Evolutionary conservation across 2,888 invertebrate genomes (phyloP).

Genomic region (Ormyrus labotus): DNA sequence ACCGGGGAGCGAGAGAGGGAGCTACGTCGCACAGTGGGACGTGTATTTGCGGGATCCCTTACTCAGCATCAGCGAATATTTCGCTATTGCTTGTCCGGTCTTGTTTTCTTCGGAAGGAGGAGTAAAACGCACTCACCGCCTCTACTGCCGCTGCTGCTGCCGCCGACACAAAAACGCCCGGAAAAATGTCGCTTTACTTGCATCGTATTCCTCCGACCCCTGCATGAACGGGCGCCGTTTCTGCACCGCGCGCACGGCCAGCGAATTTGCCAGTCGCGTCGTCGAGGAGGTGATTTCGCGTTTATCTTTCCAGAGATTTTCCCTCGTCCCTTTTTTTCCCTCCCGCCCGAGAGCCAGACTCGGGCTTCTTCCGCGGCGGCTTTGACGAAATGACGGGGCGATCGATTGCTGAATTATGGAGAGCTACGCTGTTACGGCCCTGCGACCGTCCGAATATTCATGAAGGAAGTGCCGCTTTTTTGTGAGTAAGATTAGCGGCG

Average conservation of each 20-base stretch:
- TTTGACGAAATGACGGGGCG: not conserved
- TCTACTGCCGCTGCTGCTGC: too few relatives aligned
- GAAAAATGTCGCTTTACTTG: too few relatives aligned
- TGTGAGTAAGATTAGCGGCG: conserved; percentile 5
- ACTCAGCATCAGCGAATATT: conserved; percentile 50
- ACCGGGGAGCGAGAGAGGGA: conserved; percentile 4
- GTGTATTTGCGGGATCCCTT: conserved; percentile 55
- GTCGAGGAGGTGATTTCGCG: not conserved
- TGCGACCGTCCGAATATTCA: conserved; percentile 19
- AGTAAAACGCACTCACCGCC: too few relatives aligned
- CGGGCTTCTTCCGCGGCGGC: too few relatives aligned
- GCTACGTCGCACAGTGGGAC: conserved; percentile 14
- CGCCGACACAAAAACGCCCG: too few relatives aligned
- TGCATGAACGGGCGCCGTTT: too few relatives aligned
- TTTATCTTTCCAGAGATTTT: conserved; percentile 1
- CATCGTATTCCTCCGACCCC: too few relatives aligned
- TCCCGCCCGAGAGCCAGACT: too few relatives aligned
- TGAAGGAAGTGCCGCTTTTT: conserved; percentile 27
- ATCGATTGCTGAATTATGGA: conserved; percentile 4
- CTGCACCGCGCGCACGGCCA: not conserved
- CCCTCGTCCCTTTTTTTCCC: not conserved
- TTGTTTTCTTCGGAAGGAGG: conserved; percentile 34
- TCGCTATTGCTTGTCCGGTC: conserved; percentile 41
- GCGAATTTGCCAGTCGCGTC: conserved; percentile 20
- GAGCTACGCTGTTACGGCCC: not conserved